phyloP scores from a whole-genome alignment of 2,888 invertebrate species.

The Scaptomyza tumidula region DNA sequence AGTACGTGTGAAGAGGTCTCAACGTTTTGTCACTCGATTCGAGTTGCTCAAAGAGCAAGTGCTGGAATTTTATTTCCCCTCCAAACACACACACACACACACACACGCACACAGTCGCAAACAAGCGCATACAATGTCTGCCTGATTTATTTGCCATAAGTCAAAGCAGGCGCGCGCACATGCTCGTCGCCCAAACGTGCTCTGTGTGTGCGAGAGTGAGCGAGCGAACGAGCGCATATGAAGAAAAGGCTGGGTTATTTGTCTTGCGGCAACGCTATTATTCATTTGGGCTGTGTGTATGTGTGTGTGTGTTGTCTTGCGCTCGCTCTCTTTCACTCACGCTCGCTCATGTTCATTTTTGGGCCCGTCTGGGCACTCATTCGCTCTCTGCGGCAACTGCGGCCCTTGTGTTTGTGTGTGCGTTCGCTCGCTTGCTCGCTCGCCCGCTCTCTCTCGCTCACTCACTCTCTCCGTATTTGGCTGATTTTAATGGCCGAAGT shows the following conservation, averaged over 20 bases:
- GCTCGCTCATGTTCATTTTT: conserved; percentile 60
- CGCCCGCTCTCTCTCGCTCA: conserved; percentile 25
- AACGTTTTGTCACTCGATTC: conserved; percentile 50
- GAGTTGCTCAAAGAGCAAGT: conserved; percentile 37
- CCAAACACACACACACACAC: conserved; percentile 34
- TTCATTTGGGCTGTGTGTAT: conserved; percentile 76
- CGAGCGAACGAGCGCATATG: conserved; percentile 38
- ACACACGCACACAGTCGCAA: conserved; percentile 19
- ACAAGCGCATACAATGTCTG: conserved; percentile 47
- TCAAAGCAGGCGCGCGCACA: conserved; percentile 75
- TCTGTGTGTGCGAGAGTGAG: conserved; percentile 46
- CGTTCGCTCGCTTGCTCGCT: conserved; percentile 11
- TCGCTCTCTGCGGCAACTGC: conserved; percentile 47
- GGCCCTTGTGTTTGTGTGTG: conserved; percentile 34
- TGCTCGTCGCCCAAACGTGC: conserved; percentile 39
- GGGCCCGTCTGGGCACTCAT: conserved; percentile 37
- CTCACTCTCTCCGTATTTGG: conserved; percentile 47
- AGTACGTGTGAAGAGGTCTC: conserved; percentile 46
- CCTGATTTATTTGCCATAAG: conserved; percentile 78
- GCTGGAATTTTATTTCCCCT: conserved; percentile 66
- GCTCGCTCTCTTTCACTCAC: conserved; percentile 52
- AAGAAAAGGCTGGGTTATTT: conserved; percentile 84
- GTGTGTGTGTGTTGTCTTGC: conserved; percentile 39
- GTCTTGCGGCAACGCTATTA: conserved; percentile 84
- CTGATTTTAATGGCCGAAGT: conserved; percentile 85